phyloP scores from a whole-genome alignment of 2,113 vertebrate genomes.

The Egretta garzetta region DNA sequence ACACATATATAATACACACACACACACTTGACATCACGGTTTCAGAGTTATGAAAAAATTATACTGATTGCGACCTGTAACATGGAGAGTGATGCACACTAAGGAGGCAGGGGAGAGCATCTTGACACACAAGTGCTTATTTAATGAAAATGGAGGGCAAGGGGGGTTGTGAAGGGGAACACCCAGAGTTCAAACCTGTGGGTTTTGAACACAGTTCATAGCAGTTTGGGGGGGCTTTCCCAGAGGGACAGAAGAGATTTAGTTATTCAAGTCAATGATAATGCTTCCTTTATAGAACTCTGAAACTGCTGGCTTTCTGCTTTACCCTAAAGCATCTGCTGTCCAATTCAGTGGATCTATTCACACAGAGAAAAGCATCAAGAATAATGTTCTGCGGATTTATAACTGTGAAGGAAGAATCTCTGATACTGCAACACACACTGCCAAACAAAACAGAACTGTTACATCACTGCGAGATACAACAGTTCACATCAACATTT shows the following conservation, averaged over 20 bases:
- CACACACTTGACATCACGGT: rapidly evolving
- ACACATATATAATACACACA: neutral
- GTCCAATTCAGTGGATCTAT: neutral
- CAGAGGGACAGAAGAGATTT: neutral
- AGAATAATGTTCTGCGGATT: neutral
- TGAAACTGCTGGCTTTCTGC: neutral
- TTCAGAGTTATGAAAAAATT: neutral
- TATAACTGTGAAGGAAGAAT: neutral
- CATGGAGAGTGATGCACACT: neutral
- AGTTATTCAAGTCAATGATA: neutral
- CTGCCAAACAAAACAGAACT: neutral
- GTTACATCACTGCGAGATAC: neutral
- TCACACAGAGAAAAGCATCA: neutral
- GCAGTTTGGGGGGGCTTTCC: neutral
- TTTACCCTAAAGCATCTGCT: neutral
- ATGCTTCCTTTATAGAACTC: neutral
- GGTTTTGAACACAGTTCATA: neutral
- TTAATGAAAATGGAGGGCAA: neutral
- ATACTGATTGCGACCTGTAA: neutral
- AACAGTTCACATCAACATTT: neutral
- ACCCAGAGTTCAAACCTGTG: neutral
- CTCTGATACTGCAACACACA: neutral
- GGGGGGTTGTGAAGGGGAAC: neutral
- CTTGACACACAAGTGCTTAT: neutral
- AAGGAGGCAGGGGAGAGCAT: neutral